phyloP scores from a whole-genome alignment of 1,140 invertebrate species.

The Macrocentrus cingulum region DNA sequence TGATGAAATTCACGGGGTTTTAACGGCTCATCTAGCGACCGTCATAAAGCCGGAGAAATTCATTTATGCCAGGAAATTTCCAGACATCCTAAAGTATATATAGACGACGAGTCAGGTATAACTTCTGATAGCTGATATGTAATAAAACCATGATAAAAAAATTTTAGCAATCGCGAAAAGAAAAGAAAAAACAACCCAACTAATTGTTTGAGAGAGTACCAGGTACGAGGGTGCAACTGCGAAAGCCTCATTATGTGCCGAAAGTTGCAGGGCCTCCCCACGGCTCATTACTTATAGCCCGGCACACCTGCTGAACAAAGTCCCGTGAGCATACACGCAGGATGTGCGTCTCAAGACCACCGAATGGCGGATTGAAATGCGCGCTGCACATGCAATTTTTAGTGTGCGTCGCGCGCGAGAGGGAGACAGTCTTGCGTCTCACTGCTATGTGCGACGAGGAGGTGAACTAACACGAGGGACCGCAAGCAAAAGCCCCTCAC shows the following conservation, averaged over 20 bases:
- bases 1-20: too few species aligned
- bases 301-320: constrained; percentile 37
- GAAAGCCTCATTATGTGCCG: neutral
- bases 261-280: neutral
- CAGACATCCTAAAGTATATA: too few species aligned
- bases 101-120: too few species aligned
- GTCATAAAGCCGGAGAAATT: too few species aligned
- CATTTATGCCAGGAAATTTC: too few species aligned
- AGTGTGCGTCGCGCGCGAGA: constrained; percentile 2
- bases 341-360: neutral
- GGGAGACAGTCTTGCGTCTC: neutral
- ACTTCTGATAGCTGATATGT: too few species aligned
- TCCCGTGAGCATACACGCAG: neutral
- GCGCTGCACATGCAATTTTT: constrained; percentile 48
- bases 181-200: too few species aligned
- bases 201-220: too few species aligned
- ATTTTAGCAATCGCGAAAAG: too few species aligned
- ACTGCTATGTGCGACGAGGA: too few species aligned
- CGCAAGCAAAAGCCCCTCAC: constrained; percentile 1
- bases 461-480: neutral
- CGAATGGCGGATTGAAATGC: constrained; percentile 42
- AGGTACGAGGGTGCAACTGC: constrained; percentile 6
- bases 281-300: constrained; percentile 15
- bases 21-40: too few species aligned
- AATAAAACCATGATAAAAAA: too few species aligned